Evolutionary conservation across 2,888 invertebrate genomes (phyloP).

Genomic region (Lasioglossum calceatum): DNA sequence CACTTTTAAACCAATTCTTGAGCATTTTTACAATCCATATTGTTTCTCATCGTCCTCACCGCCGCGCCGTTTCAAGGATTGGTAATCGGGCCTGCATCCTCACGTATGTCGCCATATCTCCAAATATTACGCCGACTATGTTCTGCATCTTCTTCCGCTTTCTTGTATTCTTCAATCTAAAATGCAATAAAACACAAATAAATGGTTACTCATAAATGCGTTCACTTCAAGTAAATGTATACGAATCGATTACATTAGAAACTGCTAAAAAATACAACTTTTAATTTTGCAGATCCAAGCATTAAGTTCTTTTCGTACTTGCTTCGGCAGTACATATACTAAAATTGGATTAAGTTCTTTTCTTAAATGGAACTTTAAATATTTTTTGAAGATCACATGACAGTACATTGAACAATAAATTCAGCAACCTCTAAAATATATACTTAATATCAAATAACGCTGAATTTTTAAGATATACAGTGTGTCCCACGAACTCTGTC

Average conservation of each 20-base stretch:
- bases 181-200: conserved; percentile 41
- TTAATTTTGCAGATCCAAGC: background rate
- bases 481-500: too few species aligned
- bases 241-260: background rate
- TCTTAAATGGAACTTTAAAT: too few species aligned
- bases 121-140: conserved; percentile 95
- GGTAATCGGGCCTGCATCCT: conserved; percentile 76
- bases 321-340: too few species aligned
- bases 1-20: conserved; percentile 57
- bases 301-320: too few species aligned
- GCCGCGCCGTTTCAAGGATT: background rate
- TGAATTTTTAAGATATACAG: too few species aligned
- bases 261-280: background rate
- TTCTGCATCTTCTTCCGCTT: conserved; percentile 94
- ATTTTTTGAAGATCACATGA: too few species aligned
- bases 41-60: conserved; percentile 91
- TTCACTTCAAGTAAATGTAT: background rate
- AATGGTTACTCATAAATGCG: background rate
- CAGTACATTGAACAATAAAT: too few species aligned
- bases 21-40: conserved; percentile 74
- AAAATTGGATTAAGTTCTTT: too few species aligned
- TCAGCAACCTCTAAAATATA: too few species aligned
- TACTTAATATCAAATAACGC: too few species aligned
- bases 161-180: conserved; percentile 91
- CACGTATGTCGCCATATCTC: conserved; percentile 99